phyloP scores from a whole-genome alignment of 2,113 vertebrate genomes.

The Carettochelys insculpta region DNA sequence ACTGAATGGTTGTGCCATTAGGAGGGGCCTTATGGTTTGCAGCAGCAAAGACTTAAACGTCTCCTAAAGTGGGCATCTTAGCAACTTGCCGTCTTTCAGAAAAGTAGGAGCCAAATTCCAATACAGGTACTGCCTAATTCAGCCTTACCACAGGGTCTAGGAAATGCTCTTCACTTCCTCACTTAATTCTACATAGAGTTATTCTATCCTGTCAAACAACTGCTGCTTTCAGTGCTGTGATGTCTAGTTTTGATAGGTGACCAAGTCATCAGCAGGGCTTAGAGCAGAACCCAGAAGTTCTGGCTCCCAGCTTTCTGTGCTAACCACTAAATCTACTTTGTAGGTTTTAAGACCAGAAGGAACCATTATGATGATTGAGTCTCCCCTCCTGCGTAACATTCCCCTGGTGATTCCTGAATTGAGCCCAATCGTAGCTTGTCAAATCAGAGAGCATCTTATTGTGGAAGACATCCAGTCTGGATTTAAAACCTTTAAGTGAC shows the following conservation, averaged over 20 bases:
- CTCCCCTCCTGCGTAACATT: background rate
- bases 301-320: background rate
- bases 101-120: background rate
- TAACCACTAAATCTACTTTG: accelerated
- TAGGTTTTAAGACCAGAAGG: background rate
- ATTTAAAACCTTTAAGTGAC: background rate
- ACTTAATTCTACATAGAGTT: background rate
- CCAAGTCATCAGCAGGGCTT: background rate
- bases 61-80: background rate
- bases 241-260: background rate
- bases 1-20: background rate
- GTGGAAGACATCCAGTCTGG: background rate
- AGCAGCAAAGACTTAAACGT: background rate
- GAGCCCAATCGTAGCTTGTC: accelerated
- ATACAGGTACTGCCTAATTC: too few relatives aligned
- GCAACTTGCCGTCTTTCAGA: background rate
- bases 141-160: background rate
- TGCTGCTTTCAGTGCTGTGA: background rate
- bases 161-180: background rate
- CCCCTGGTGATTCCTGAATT: accelerated
- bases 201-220: background rate
- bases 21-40: too few relatives aligned
- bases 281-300: background rate
- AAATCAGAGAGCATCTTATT: background rate
- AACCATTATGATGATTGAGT: background rate